A percentile compares a stretch with the other conserved stretches of the same genome.
These are phyloP conservation scores for Chlorospingus flavigularis DNA, from an alignment of 2,797 vertebrate species.

Conservation along the genomic window DNA sequence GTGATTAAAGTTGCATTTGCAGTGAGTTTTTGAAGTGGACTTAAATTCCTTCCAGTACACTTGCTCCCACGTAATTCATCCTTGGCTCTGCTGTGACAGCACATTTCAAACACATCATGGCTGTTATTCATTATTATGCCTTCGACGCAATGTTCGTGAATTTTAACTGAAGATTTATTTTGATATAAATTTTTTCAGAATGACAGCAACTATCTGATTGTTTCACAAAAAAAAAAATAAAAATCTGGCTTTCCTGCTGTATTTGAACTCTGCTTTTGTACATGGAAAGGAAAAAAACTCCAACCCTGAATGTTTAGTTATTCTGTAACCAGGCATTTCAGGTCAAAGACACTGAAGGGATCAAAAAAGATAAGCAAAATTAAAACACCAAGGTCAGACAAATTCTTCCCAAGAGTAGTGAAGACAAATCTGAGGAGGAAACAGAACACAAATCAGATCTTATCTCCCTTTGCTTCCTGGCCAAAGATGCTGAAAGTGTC, in stretches of 20 bases:
- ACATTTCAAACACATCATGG: background rate
- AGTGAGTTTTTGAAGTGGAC: background rate
- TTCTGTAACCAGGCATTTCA: constrained; percentile 76
- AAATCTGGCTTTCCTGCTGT: constrained; percentile 2
- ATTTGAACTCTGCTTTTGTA: constrained; percentile 60
- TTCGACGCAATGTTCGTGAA: background rate
- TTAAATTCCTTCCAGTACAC: background rate
- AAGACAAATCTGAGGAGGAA: background rate
- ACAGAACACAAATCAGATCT: background rate
- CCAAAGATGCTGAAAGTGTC: background rate
- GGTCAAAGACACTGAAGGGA: constrained; percentile 77
- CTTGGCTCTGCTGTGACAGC: background rate
- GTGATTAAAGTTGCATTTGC: background rate
- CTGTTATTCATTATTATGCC: background rate
- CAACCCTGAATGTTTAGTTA: constrained; percentile 56
- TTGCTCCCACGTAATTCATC: background rate
- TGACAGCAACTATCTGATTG: background rate
- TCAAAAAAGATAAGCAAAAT: constrained; percentile 51
- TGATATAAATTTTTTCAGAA: background rate
- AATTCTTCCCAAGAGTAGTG: background rate
- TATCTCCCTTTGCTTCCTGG: constrained; percentile 4
- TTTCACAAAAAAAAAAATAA: background rate
- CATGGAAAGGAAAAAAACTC: background rate
- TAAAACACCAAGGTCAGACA: constrained; percentile 7
- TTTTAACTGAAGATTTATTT: constrained; percentile 22